These are phyloP conservation scores for Drosophila algonquin DNA, from an alignment of 2,888 invertebrate genomes.

Conservation along the genomic window DNA sequence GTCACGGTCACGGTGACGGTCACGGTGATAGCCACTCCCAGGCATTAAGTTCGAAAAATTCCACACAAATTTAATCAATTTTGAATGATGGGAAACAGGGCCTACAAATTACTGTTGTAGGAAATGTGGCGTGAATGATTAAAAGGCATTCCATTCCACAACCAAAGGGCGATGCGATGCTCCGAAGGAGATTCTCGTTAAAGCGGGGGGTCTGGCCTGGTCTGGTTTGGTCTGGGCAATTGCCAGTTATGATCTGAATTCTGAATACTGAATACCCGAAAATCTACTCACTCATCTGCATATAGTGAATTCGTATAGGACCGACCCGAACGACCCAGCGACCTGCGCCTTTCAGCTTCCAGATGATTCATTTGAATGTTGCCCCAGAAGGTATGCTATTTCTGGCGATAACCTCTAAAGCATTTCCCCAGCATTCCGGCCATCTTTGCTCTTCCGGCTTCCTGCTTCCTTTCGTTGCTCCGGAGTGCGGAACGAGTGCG, in stretches of 20 bases:
- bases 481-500: slow-evolving; percentile 20
- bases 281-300: slow-evolving; percentile 13
- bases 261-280: slow-evolving; percentile 6
- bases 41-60: slow-evolving; percentile 19
- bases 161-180: too few relatives aligned
- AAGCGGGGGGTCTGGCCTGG: too few relatives aligned
- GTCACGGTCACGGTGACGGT: not conserved
- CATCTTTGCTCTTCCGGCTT: not conserved
- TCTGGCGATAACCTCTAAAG: slow-evolving; percentile 15
- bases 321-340: too few relatives aligned
- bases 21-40: not conserved
- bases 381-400: slow-evolving; percentile 3
- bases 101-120: slow-evolving; percentile 36
- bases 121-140: slow-evolving; percentile 51
- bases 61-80: slow-evolving; percentile 36
- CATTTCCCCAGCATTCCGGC: slow-evolving; percentile 3
- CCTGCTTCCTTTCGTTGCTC: not conserved
- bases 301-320: not conserved
- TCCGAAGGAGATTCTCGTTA: too few relatives aligned
- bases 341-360: not conserved
- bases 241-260: not conserved
- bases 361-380: slow-evolving; percentile 28
- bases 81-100: slow-evolving; percentile 37
- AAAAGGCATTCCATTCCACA: slow-evolving; percentile 12
- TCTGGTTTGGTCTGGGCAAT: not conserved